Evolutionary conservation across 2,113 vertebrate species (phyloP), one percentile per base, ranked within the genome.

Genomic region (Aythya baeri): DNA sequence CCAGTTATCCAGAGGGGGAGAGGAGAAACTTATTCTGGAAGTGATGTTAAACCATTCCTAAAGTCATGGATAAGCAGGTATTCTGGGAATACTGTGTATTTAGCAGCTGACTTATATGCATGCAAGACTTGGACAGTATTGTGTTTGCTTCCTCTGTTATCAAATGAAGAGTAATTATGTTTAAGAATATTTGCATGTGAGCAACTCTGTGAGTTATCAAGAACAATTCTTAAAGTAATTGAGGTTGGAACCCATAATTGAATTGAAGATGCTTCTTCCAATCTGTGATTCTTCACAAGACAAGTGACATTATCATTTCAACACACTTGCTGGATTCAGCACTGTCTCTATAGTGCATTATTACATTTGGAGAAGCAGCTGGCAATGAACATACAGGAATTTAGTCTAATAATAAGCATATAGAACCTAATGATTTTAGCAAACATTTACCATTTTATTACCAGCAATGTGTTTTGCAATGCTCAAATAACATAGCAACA

Each of bases 361-460:
- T 66, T 63, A n/a, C 92, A 90, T 85, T 90, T 25, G 21, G 66
- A 83, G 94, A 94, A 94, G 61, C 82, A 97, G 87, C 92, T 95
- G 94, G 85, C 83, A 73, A 94, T 78, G 85, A 97, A 93, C 88
- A 89, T 9, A 74, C 90, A 92, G 80, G n/a, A 46, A 36, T 96
- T 78, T 79, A 91, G 34, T 84, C 71, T 88, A 94, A 91, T 91
- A 96, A 77, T 80, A 96, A 83, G 52, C 26, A 4, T 65, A 88
- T 78, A 95, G 94, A 93, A 95, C 83, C 34, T 90, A 96, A 95
- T 65, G 46, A 93, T 83, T 94, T 81, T 89, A 85, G 88, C 85
- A 93, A 73, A 73, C 85, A 49, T 93, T 94, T 96, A 94, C 59
- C 52, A 12, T 77, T 97, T 96, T 85, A 95, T 91, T 91, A 50